Evolutionary conservation across 2,888 invertebrate genomes (phyloP).

Genomic region (Rotaria macrura): DNA sequence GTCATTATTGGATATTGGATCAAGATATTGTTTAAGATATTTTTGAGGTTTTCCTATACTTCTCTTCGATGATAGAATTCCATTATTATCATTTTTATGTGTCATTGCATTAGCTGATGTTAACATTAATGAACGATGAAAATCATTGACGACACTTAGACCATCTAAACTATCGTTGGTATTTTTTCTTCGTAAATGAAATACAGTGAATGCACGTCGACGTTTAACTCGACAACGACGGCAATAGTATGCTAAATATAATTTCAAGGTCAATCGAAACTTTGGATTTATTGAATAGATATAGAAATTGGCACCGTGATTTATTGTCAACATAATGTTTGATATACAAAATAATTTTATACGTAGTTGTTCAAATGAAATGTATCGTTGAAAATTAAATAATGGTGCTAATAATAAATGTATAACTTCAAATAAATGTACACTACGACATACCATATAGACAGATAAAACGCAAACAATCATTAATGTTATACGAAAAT

Average conservation of each 20-base stretch:
- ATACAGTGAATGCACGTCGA: background rate
- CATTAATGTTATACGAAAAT: background rate
- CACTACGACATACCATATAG: background rate
- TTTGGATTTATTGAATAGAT: conserved; percentile 10
- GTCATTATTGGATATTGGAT: background rate
- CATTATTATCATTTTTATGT: too few species aligned
- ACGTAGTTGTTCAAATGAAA: background rate
- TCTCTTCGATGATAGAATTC: background rate
- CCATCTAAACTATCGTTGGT: background rate
- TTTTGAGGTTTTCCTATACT: background rate
- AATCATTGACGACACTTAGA: background rate
- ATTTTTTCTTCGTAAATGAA: background rate
- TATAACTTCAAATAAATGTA: background rate
- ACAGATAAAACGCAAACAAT: background rate
- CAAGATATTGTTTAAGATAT: background rate
- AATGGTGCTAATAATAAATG: background rate
- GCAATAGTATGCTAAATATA: background rate
- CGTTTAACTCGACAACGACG: conserved; percentile 4
- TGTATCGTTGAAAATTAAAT: background rate
- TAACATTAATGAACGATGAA: background rate
- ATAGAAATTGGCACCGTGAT: background rate
- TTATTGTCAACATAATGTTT: background rate
- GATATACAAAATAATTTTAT: background rate
- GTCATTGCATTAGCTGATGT: background rate
- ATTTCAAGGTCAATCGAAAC: background rate